Base-by-base conservation (phyloP, 64 coral and sea anemone species). In the Pachyseris speciosa region DNA sequence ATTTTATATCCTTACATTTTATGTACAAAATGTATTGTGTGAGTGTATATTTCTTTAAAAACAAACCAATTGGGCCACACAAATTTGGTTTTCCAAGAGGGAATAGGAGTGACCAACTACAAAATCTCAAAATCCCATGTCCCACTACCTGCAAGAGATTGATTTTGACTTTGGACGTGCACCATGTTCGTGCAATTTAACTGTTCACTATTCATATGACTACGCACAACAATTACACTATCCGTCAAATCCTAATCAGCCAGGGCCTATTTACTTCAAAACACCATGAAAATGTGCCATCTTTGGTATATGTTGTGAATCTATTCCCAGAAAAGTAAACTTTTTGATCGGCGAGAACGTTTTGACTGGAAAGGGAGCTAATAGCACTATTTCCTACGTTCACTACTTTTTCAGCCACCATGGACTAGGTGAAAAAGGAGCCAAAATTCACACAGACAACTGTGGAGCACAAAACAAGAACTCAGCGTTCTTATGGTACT, bases 391-490 rank as follows among this genome's bases (percentile, higher is more conserved):
- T 37, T 61, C 57, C 53, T 49, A 63, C 31, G 30, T 36, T 30
- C 11, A 47, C 63, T 20, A 36, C 47, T 67, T 36, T 72, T 66
- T 74, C 65, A 40, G 41, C 52, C 26, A 64, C 75, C 77, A 78
- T 75, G 20, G 64, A 32, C 28, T 67, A 22, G 67, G 67, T 34
- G 34, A 70, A 70, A 70, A 34, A 15, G 39, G 11, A 70, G 34
- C 34, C 67, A 15, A 69, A 39, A 69, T 69, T 33, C 67, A 69
- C 12, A 34, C 67, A 31, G 87, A 87, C 29, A 88, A 88, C 52
- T 50, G 48, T 48, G 73, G 64, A 47, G 28, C 80, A 27, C 81
- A 86, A 84, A 87, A 94, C 12, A 53, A 64, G 9, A 70, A 81
- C 15, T 51, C 50, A 10, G 74, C 74, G 4, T 59, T 69, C 57